A percentile compares a stretch with the other conserved stretches of the same genome.
phyloP scores from a whole-genome alignment of 2,888 invertebrate species.

The Drosophila longiperda region DNA sequence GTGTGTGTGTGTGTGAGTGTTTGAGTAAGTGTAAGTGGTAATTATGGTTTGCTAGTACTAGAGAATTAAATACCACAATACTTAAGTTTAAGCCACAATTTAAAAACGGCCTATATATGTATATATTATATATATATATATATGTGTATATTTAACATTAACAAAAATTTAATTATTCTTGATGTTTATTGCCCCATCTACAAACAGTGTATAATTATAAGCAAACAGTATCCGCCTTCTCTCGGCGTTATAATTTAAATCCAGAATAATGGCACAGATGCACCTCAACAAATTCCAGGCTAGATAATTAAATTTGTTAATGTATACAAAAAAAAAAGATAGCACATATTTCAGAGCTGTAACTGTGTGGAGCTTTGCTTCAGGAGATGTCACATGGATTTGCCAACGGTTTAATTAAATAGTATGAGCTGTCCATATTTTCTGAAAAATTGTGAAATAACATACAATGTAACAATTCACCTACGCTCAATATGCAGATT shows the following conservation, averaged over 20 bases:
- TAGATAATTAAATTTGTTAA: neutral
- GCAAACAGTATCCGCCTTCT: constrained; percentile 35
- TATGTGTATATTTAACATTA: neutral
- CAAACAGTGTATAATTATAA: constrained; percentile 31
- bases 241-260: neutral
- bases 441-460: neutral
- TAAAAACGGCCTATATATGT: neutral
- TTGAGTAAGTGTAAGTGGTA: neutral
- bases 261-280: constrained; percentile 12
- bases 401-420: neutral
- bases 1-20: no score
- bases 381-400: constrained; percentile 3
- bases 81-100: constrained; percentile 16
- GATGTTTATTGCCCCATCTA: constrained; percentile 24
- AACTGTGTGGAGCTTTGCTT: constrained; percentile 8
- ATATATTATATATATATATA: neutral
- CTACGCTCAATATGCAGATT: constrained; percentile 25
- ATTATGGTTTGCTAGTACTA: constrained; percentile 24
- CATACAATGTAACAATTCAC: neutral
- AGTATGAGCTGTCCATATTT: constrained; percentile 11
- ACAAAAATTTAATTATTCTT: constrained; percentile 50
- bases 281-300: neutral
- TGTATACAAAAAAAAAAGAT: neutral
- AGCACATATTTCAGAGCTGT: constrained; percentile 42
- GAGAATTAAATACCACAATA: neutral